Evolutionary conservation across 2,888 invertebrate species (phyloP).

Genomic region (Leptodirus hochenwartii): DNA sequence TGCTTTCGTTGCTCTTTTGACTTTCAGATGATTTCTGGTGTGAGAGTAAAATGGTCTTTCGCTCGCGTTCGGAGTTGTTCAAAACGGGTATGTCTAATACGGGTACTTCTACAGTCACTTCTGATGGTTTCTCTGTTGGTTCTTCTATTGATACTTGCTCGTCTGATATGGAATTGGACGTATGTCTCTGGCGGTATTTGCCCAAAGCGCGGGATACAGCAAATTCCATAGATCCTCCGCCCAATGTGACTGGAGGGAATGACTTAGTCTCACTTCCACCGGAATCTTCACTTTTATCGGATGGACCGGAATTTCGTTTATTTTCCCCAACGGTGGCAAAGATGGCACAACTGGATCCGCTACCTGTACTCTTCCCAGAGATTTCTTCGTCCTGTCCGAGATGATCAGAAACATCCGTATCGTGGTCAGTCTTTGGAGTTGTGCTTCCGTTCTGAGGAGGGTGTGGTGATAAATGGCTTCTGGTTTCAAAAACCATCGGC

Average conservation of each 20-base stretch:
- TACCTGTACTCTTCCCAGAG: slow-evolving; percentile 38
- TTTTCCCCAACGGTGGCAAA: slow-evolving; percentile 62
- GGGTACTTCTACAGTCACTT: slow-evolving; percentile 1
- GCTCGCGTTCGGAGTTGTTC: slow-evolving; percentile 3
- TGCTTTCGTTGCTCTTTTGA: slow-evolving; percentile 18
- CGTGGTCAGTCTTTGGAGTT: slow-evolving; percentile 25
- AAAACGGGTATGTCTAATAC: slow-evolving; percentile 4
- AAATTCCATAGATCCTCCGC: slow-evolving; percentile 62
- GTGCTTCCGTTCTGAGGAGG: slow-evolving; percentile 26
- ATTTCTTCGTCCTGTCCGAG: slow-evolving; percentile 36
- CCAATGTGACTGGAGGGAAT: slow-evolving; percentile 33
- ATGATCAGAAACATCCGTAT: slow-evolving; percentile 31
- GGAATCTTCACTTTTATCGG: slow-evolving; percentile 41
- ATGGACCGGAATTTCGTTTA: slow-evolving; percentile 39
- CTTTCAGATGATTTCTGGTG: slow-evolving; percentile 22
- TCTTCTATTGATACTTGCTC: slow-evolving; percentile 32
- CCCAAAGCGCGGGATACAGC: slow-evolving; percentile 67
- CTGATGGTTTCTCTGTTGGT: slow-evolving; percentile 5
- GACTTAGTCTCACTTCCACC: slow-evolving; percentile 31
- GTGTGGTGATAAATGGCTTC: slow-evolving; percentile 19
- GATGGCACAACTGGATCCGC: slow-evolving; percentile 36
- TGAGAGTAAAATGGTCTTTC: slow-evolving; percentile 7
- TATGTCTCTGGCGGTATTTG: slow-evolving; percentile 57
- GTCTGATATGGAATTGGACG: slow-evolving; percentile 52
- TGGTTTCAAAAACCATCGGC: slow-evolving; percentile 17